A percentile compares a stretch with the other conserved stretches of the same genome.
These are phyloP conservation scores for Scartelaos histophorus DNA, from an alignment of 2,113 vertebrate species.

Conservation along the genomic window DNA sequence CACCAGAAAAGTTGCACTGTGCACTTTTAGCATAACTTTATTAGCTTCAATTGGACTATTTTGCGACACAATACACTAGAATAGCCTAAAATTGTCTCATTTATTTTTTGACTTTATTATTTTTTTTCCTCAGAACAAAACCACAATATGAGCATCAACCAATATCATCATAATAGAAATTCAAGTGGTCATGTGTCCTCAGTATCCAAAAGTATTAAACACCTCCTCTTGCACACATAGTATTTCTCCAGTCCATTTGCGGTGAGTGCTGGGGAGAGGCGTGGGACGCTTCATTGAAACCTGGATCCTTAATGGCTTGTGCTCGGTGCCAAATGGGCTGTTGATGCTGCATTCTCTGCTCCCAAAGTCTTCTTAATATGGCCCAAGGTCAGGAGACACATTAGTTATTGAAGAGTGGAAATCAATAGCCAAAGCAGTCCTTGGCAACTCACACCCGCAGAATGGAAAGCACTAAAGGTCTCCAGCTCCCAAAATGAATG, in stretches of 20 bases:
- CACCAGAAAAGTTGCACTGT: too few species aligned
- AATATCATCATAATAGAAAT: background rate
- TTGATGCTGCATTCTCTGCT: conserved; percentile 57
- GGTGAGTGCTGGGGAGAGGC: conserved; percentile 29
- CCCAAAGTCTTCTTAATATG: conserved; percentile 50
- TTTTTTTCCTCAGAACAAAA: background rate
- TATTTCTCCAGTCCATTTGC: conserved; percentile 27
- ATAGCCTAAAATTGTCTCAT: too few species aligned
- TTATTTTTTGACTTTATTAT: too few species aligned
- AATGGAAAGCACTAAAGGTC: conserved; percentile 42
- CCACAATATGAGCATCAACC: background rate
- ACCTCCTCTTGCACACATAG: background rate
- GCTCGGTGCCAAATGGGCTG: conserved; percentile 62
- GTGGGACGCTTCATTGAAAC: conserved; percentile 49
- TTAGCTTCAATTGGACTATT: too few species aligned
- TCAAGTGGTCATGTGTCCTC: background rate
- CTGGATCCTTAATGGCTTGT: conserved; percentile 50
- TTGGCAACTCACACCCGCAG: conserved; percentile 35
- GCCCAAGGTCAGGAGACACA: conserved; percentile 64
- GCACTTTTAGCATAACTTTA: too few species aligned
- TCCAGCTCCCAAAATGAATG: conserved; percentile 6
- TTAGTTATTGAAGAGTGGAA: conserved; percentile 61
- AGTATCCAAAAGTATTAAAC: background rate
- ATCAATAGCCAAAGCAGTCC: conserved; percentile 67
- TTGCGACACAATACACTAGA: too few species aligned